A percentile compares a stretch with the other conserved stretches of the same genome.
These are phyloP conservation scores for Aleadryas rufinucha DNA, from an alignment of 2,113 vertebrate genomes.

Conservation along the genomic window DNA sequence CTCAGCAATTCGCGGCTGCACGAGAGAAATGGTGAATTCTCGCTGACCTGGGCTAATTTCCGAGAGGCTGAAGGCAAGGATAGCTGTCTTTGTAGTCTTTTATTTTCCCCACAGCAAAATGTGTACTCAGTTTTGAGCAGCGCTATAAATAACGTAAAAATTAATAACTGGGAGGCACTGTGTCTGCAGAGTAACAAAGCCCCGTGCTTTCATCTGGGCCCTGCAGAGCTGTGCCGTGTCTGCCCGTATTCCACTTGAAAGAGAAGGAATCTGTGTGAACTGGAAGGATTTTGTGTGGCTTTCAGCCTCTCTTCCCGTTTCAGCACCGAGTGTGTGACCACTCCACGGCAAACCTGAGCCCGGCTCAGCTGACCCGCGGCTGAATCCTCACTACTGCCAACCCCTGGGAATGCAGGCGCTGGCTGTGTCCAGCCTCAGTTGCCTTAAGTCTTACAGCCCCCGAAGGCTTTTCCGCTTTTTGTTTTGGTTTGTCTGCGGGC, in stretches of 20 bases:
- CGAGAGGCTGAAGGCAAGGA: background rate
- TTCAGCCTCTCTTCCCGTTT: background rate
- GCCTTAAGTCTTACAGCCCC: background rate
- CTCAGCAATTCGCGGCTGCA: rapidly evolving
- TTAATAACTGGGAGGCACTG: background rate
- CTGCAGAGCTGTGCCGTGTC: background rate
- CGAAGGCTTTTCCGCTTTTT: background rate
- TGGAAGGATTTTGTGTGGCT: background rate
- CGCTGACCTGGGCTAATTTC: background rate
- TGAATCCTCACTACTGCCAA: background rate
- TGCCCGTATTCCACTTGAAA: background rate
- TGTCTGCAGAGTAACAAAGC: background rate
- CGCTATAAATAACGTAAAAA: background rate
- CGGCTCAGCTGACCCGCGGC: background rate
- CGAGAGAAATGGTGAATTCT: background rate
- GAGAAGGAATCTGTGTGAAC: background rate
- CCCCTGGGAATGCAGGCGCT: background rate
- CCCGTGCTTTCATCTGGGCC: background rate
- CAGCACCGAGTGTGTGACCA: rapidly evolving
- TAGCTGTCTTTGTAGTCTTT: background rate
- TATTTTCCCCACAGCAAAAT: conserved; percentile 17
- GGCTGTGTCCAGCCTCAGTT: background rate
- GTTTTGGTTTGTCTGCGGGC: background rate
- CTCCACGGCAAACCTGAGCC: background rate
- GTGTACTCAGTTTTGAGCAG: conserved; percentile 16